Conservation (phyloP, 35 echinoderm and acorn worm species). For the Hemicentrotus pulcherrimus region DNA sequence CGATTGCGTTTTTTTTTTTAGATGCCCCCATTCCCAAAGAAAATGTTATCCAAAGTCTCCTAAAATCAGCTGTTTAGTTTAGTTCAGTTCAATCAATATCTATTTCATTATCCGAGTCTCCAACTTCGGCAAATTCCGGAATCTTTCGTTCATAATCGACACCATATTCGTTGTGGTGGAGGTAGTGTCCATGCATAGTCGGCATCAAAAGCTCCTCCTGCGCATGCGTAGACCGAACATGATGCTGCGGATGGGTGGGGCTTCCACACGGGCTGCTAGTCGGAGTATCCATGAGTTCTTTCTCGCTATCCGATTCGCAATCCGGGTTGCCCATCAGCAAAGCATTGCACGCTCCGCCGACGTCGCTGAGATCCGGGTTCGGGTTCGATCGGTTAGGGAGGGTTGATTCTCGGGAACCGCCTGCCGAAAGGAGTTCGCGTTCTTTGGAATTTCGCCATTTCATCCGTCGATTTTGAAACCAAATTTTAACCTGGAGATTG, state of each 20-base stretch:
- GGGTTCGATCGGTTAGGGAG: slow-evolving; percentile 97
- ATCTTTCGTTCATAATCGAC: not conserved
- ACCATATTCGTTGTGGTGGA: not conserved
- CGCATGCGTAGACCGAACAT: not conserved
- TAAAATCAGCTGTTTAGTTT: not conserved
- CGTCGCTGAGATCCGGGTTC: slow-evolving; percentile 98
- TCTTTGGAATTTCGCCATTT: slow-evolving; percentile 99
- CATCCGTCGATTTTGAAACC: slow-evolving; percentile 99
- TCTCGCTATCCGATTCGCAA: slow-evolving; percentile 49
- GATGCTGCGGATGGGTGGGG: slow-evolving; percentile 20
- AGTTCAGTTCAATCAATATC: not conserved
- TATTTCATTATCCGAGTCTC: slow-evolving; percentile 38
- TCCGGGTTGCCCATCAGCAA: slow-evolving; percentile 47
- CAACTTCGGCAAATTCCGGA: slow-evolving; percentile 34
- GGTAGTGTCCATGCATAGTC: not conserved
- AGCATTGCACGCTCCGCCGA: slow-evolving; percentile 49
- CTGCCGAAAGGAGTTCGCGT: slow-evolving; percentile 86
- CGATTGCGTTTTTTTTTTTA: not conserved
- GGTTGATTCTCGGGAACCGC: slow-evolving; percentile 90
- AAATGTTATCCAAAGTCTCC: no score
- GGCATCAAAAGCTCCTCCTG: not conserved
- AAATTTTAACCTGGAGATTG: slow-evolving; percentile 90
- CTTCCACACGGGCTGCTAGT: slow-evolving; percentile 82
- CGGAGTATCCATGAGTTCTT: slow-evolving; percentile 70
- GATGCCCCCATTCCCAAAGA: no score